phyloP scores from a whole-genome alignment of 2,113 vertebrate species.

The Neotragus pygmaeus region DNA sequence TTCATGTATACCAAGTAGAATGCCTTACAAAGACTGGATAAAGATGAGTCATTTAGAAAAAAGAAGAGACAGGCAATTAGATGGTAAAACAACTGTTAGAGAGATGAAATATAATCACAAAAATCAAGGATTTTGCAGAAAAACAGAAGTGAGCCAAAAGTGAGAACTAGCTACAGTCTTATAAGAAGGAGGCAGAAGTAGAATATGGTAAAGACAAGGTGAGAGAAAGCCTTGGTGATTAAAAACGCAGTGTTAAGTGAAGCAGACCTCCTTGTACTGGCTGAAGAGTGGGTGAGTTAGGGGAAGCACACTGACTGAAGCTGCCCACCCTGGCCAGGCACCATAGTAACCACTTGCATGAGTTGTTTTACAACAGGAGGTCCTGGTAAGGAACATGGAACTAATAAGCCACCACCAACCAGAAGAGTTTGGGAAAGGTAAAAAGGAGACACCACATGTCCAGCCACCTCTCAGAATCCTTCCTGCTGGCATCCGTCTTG shows the following conservation, averaged over 20 bases:
- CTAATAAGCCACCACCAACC: background rate
- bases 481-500: background rate
- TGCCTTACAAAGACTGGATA: conserved; percentile 9
- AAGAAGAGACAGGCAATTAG: background rate
- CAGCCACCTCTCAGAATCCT: background rate
- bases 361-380: background rate
- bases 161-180: background rate
- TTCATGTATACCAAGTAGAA: background rate
- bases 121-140: background rate
- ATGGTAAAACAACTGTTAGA: background rate
- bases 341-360: background rate
- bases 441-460: background rate
- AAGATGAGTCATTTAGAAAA: conserved; percentile 15
- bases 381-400: background rate
- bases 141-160: background rate
- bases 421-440: background rate
- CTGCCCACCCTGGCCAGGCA: background rate
- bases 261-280: background rate
- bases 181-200: background rate
- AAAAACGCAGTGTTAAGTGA: background rate
- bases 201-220: background rate
- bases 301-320: background rate
- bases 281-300: background rate
- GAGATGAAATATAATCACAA: conserved; percentile 14
- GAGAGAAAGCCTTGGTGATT: too few relatives aligned